Conservation (phyloP, 1,140 invertebrate genomes). For the Musca vetustissima region DNA sequence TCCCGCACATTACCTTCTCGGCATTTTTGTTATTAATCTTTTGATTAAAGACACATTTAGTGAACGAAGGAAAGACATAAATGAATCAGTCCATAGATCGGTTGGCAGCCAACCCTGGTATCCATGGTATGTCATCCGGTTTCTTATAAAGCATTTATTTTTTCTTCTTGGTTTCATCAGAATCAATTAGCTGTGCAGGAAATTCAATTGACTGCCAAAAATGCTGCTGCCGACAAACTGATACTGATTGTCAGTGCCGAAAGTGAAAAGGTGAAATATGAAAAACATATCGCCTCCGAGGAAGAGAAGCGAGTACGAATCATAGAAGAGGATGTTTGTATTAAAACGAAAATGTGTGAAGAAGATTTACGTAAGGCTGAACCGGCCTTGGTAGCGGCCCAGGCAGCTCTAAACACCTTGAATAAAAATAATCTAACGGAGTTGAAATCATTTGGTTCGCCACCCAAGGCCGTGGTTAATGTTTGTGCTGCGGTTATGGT, state of each 20-base stretch:
- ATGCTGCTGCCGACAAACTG: constrained; percentile 86
- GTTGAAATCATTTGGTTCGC: constrained; percentile 88
- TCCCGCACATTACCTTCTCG: too few species aligned
- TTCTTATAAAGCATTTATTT: neutral
- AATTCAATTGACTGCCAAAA: constrained; percentile 79
- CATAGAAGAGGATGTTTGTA: constrained; percentile 83
- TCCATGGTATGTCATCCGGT: too few species aligned
- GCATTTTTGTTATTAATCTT: too few species aligned
- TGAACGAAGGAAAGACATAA: neutral
- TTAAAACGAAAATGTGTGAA: constrained; percentile 84
- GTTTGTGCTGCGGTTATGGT: constrained; percentile 87
- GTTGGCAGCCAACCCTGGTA: too few species aligned
- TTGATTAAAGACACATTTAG: too few species aligned
- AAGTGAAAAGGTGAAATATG: constrained; percentile 84
- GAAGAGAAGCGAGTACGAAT: constrained; percentile 89
- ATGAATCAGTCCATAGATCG: neutral
- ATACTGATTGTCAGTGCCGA: constrained; percentile 87
- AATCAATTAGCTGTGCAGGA: constrained; percentile 87
- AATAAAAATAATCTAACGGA: constrained; percentile 95
- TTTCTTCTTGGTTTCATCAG: constrained; percentile 39
- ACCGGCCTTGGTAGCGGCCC: constrained; percentile 84
- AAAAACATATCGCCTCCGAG: constrained; percentile 77
- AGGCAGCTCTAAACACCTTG: constrained; percentile 87
- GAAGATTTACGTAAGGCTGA: constrained; percentile 88
- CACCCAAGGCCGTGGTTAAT: constrained; percentile 79